These are phyloP conservation scores for Vanacampus margaritifer DNA, from an alignment of 2,113 vertebrate genomes.

Conservation along the genomic window DNA sequence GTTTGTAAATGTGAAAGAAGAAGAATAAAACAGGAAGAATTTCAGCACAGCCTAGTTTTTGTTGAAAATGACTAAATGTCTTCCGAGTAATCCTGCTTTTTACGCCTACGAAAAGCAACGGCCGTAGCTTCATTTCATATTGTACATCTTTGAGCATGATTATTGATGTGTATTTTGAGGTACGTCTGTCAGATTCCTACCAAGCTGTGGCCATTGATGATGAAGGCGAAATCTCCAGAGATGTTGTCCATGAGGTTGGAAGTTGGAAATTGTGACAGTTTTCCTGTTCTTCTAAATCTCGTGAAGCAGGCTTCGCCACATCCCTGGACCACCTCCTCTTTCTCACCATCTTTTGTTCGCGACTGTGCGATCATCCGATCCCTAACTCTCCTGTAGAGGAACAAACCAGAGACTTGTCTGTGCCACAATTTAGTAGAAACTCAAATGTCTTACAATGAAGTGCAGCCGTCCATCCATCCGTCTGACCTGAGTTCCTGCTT, in stretches of 20 bases:
- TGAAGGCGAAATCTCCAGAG: slow-evolving; percentile 85
- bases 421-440: background rate
- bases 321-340: slow-evolving; percentile 72
- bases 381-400: slow-evolving; percentile 79
- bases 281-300: slow-evolving; percentile 11
- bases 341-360: slow-evolving; percentile 45
- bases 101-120: no score
- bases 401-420: slow-evolving; percentile 2
- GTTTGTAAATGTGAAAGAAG: no score
- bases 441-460: background rate
- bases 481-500: slow-evolving; percentile 87
- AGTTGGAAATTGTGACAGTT: slow-evolving; percentile 49
- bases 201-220: slow-evolving; percentile 92
- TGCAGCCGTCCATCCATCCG: slow-evolving; percentile 9
- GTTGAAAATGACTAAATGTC: no score
- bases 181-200: slow-evolving; percentile 64
- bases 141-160: no score
- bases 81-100: no score
- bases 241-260: slow-evolving; percentile 81
- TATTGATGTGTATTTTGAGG: no score
- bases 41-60: no score
- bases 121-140: no score
- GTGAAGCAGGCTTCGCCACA: slow-evolving; percentile 64
- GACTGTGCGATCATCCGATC: slow-evolving; percentile 81
- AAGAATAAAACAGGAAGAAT: no score